These are phyloP conservation scores for Machaerirhynchus nigripectus DNA, from an alignment of 2,113 vertebrate genomes.

Conservation along the genomic window DNA sequence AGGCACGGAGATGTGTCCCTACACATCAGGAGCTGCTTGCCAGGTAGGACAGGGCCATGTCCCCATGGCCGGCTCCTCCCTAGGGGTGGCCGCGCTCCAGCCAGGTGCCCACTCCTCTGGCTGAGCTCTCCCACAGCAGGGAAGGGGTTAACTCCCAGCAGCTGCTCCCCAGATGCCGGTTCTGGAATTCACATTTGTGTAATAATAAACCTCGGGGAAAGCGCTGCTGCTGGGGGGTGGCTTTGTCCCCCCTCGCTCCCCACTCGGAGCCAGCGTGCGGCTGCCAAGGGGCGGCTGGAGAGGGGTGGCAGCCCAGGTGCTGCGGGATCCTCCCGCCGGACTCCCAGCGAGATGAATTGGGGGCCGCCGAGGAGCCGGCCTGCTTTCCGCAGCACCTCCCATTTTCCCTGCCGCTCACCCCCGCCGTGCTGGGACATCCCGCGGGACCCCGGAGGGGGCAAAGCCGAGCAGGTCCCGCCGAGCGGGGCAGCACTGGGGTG, in stretches of 20 bases:
- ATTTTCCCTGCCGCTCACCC: not conserved
- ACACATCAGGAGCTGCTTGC: not conserved
- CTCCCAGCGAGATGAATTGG: slow-evolving; percentile 40
- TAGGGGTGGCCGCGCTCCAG: fast-evolving
- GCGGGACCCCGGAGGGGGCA: not conserved
- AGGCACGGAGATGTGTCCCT: fast-evolving
- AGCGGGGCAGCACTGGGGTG: fast-evolving
- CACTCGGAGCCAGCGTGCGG: not conserved
- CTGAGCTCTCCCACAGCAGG: fast-evolving
- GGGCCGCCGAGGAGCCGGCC: not conserved
- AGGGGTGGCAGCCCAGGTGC: slow-evolving; percentile 34
- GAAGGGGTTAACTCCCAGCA: slow-evolving; percentile 57
- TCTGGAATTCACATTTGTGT: slow-evolving; percentile 69
- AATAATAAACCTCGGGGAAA: slow-evolving; percentile 63
- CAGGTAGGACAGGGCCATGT: fast-evolving
- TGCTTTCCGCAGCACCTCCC: not conserved
- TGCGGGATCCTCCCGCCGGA: not conserved
- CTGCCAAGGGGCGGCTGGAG: not conserved
- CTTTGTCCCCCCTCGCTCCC: not conserved
- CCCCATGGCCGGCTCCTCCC: not conserved
- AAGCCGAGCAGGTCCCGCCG: not conserved
- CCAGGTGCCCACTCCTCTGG: fast-evolving
- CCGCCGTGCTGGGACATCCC: not conserved
- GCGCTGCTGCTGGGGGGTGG: not conserved
- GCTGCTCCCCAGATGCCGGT: slow-evolving; percentile 69